Percentiles rank a stretch among this genome's conserved stretches.
Conservation (phyloP, 2,797 vertebrate genomes). For the Bryconaethiops microstoma region DNA sequence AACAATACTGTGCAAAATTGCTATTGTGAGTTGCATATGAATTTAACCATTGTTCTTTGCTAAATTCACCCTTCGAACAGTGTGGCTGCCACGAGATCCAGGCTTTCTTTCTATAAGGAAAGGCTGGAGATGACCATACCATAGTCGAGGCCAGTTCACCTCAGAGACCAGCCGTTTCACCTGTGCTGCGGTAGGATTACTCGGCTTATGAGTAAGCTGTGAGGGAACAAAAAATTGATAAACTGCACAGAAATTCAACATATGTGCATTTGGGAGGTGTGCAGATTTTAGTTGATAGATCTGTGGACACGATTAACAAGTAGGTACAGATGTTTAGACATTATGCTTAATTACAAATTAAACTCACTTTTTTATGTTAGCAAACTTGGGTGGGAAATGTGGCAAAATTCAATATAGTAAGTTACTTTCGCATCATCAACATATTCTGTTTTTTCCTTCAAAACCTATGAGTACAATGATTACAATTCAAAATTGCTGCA, state of each 20-base stretch:
- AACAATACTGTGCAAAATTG: not conserved
- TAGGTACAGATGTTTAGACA: no score
- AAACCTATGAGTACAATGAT: no score
- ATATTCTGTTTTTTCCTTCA: no score
- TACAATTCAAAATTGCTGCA: no score
- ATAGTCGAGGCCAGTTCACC: slow-evolving; percentile 80
- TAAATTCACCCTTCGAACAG: slow-evolving; percentile 82
- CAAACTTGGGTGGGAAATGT: no score
- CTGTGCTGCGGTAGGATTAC: slow-evolving; percentile 73
- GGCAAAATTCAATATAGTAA: no score
- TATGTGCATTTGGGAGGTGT: not conserved
- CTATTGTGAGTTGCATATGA: not conserved
- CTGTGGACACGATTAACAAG: not conserved
- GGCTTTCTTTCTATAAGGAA: slow-evolving; percentile 85
- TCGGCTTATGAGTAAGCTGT: slow-evolving; percentile 77
- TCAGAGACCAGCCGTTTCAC: slow-evolving; percentile 77
- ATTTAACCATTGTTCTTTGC: not conserved
- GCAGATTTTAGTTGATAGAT: not conserved
- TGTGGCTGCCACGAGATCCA: slow-evolving; percentile 80
- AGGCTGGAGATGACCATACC: slow-evolving; percentile 81
- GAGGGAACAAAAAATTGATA: not conserved
- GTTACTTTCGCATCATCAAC: no score
- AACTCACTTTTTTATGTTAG: no score
- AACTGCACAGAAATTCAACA: not conserved
- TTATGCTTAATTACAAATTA: no score